phyloP scores from a whole-genome alignment of 1,140 invertebrate genomes.

The Nymphalis io region DNA sequence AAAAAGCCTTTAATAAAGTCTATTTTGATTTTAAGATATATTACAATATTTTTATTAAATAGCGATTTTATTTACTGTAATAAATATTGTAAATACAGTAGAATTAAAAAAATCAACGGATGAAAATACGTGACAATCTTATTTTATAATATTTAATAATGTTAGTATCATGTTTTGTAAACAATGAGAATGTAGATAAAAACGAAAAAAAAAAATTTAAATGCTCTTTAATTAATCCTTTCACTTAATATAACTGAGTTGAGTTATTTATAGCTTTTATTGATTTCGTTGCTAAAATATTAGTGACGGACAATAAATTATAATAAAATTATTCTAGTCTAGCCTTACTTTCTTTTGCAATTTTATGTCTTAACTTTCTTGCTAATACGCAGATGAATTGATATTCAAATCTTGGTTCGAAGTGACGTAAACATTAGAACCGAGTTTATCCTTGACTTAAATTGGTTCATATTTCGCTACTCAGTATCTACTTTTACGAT shows the following conservation, averaged over 20 bases:
- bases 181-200: neutral
- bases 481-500: slow-evolving; percentile 7
- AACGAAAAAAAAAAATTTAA: neutral
- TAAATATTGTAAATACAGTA: too few relatives aligned
- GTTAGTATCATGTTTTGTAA: neutral
- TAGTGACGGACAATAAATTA: slow-evolving; percentile 29
- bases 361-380: slow-evolving; percentile 21
- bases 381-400: neutral
- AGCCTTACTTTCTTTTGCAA: slow-evolving; percentile 30
- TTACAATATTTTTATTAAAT: too few relatives aligned
- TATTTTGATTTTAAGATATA: too few relatives aligned
- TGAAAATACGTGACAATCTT: too few relatives aligned
- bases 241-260: slow-evolving; percentile 30
- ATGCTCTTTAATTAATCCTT: slow-evolving; percentile 34
- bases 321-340: slow-evolving; percentile 25
- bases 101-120: too few relatives aligned
- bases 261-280: slow-evolving; percentile 35
- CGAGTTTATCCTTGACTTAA: slow-evolving; percentile 3
- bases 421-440: slow-evolving; percentile 6
- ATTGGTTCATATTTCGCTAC: slow-evolving; percentile 10
- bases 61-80: too few relatives aligned
- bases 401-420: slow-evolving; percentile 1
- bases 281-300: slow-evolving; percentile 27
- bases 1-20: too few relatives aligned
- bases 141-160: too few relatives aligned